phyloP scores from a whole-genome alignment of 1,140 invertebrate species.

The Drosophila willistoni region DNA sequence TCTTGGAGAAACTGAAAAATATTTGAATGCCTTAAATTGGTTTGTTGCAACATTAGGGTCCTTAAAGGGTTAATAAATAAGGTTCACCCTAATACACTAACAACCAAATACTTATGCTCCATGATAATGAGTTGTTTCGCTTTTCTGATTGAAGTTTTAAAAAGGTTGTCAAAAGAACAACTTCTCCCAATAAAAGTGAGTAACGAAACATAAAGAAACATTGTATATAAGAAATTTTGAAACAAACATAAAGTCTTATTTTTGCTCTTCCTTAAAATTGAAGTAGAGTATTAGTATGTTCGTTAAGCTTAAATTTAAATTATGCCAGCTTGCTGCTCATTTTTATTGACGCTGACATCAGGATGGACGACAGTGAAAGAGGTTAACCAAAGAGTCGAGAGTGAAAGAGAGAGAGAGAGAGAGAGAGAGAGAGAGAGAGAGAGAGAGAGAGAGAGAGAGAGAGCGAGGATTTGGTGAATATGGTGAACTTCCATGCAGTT shows the following conservation, averaged over 20 bases:
- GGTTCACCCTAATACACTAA: conserved; percentile 8
- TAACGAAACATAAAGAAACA: too few species aligned
- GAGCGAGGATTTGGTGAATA: conserved; percentile 20
- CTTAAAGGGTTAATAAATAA: neutral
- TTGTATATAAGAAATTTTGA: too few species aligned
- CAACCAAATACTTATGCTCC: neutral
- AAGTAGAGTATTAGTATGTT: neutral
- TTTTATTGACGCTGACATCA: conserved; percentile 63
- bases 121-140: too few species aligned
- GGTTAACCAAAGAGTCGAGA: neutral
- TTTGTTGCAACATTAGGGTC: too few species aligned
- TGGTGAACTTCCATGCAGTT: conserved; percentile 30
- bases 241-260: too few species aligned
- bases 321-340: conserved; percentile 42
- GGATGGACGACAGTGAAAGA: neutral
- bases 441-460: conserved; percentile 10
- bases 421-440: conserved; percentile 1
- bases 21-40: too few species aligned
- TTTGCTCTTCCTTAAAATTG: neutral
- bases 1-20: too few species aligned
- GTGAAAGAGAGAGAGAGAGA: conserved; percentile 14
- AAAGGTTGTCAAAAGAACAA: too few species aligned
- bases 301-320: neutral
- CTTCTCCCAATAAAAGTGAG: too few species aligned
- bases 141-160: too few species aligned